Evolutionary conservation across 2,113 vertebrate genomes (phyloP).

Genomic region (Elanus axillaris): DNA sequence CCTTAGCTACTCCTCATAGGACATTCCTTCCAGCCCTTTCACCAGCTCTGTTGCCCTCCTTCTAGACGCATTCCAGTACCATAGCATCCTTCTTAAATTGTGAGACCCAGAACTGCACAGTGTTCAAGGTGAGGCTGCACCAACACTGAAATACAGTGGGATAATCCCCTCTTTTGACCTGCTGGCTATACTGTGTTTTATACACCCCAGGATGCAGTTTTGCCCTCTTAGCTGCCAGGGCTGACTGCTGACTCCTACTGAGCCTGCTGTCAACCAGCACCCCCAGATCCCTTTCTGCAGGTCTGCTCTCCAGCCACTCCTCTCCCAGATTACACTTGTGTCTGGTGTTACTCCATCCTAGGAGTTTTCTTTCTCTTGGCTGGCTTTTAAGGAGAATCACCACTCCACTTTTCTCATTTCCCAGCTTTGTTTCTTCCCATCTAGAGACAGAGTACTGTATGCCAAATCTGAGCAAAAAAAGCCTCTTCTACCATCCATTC

Average conservation of each 20-base stretch:
- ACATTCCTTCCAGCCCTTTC: not conserved
- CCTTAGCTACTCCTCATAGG: not conserved
- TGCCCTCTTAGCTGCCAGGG: not conserved
- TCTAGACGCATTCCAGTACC: not conserved
- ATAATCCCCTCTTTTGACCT: not conserved
- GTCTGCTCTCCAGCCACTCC: not conserved
- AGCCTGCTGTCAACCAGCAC: not conserved
- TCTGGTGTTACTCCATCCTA: not conserved
- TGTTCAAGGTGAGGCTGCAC: not conserved
- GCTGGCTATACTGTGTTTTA: not conserved
- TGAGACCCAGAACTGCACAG: not conserved
- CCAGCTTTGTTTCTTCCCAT: not conserved
- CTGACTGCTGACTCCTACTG: not conserved
- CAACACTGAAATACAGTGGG: accelerated
- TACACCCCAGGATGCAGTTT: not conserved
- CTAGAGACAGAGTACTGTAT: not conserved
- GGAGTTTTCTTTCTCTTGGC: not conserved
- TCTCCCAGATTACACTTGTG: not conserved
- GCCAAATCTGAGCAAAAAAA: not conserved
- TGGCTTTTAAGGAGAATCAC: not conserved
- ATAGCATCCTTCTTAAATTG: not conserved
- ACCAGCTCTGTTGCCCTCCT: not conserved
- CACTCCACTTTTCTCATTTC: not conserved
- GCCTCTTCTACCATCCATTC: not conserved
- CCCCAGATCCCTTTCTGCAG: not conserved